Base-by-base conservation (phyloP, 2,888 invertebrate species). In the Choristoneura rosaceana region DNA sequence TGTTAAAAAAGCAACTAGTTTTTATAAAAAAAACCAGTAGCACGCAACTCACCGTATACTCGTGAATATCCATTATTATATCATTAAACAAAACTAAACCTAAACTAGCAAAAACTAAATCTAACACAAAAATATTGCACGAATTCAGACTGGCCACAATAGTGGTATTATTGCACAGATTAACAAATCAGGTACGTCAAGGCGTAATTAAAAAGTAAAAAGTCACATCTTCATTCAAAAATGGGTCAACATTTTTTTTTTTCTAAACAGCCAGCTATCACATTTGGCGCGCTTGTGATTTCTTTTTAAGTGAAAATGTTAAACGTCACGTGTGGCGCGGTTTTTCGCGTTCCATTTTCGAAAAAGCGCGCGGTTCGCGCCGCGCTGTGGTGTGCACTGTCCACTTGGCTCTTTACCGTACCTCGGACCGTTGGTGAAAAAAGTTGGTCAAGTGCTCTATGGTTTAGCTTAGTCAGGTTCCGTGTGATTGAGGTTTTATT, bases 31-130 rank as follows among this genome's bases (percentile, higher is more conserved):
- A 66, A 61, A 45, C 34, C 17, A 52, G 17, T n/a, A 34, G 17
- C 70, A 73, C 73, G 71, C 64, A 61, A 76, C 90, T 89, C 79
- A 94, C 93, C 91, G 93, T 93, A 79, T 93, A 94, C 77, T 94
- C 93, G 68, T 87, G 90, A 74, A 92, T 86, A 90, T 94, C 93
- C 93, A 94, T 91, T 79, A 86, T 86, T 77, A 82, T 78, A 74
- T 73, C 81, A 81, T 81, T 77, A 77, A 74, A 75, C 74, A 25
- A 10, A 55, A 55, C 60, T 74, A 78, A 76, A 78, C 75, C 74
- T 17, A 76, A 75, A 77, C 76, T 68, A 76, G 45, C 74, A 52
- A 79, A 80, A 78, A 83, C 82, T 83, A 78, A 78, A 81, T 80
- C 75, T 78, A 82, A 79, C 64, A 75, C 70, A 74, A 77, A 78